These are phyloP conservation scores for Sebastes steindachneri DNA, from an alignment of 2,797 vertebrate species.

Conservation along the genomic window DNA sequence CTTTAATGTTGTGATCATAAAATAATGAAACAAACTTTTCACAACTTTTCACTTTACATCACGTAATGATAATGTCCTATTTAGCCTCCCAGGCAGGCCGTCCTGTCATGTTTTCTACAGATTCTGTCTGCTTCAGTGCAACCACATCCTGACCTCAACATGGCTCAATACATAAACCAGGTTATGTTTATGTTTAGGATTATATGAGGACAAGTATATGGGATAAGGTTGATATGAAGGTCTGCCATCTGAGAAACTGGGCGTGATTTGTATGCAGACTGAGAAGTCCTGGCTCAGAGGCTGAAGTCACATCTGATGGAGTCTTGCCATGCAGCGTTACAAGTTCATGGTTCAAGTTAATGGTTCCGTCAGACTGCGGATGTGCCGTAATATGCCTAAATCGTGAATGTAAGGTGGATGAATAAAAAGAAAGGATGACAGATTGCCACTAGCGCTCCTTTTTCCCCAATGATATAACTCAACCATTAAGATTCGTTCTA, in stretches of 20 bases:
- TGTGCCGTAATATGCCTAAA: not conserved
- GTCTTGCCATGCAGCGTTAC: not conserved
- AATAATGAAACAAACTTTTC: not conserved
- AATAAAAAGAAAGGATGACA: not conserved
- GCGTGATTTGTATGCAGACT: not conserved
- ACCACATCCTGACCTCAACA: not conserved
- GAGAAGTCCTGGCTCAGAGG: not conserved
- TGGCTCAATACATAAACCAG: not conserved
- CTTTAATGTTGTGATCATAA: not conserved
- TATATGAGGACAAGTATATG: not conserved
- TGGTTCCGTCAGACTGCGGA: not conserved
- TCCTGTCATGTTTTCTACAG: not conserved
- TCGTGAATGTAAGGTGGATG: not conserved
- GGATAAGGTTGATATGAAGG: not conserved
- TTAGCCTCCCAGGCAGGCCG: accelerated
- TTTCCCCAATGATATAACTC: not conserved
- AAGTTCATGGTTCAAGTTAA: not conserved
- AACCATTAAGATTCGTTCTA: not conserved
- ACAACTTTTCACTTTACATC: not conserved
- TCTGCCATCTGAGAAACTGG: not conserved
- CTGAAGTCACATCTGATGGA: not conserved
- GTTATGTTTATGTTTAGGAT: not conserved
- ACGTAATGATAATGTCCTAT: not conserved
- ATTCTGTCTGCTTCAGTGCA: not conserved
- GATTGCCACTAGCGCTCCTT: not conserved